Evolutionary conservation across 2,113 vertebrate species (phyloP).

Genomic region (Lepisosteus oculatus): DNA sequence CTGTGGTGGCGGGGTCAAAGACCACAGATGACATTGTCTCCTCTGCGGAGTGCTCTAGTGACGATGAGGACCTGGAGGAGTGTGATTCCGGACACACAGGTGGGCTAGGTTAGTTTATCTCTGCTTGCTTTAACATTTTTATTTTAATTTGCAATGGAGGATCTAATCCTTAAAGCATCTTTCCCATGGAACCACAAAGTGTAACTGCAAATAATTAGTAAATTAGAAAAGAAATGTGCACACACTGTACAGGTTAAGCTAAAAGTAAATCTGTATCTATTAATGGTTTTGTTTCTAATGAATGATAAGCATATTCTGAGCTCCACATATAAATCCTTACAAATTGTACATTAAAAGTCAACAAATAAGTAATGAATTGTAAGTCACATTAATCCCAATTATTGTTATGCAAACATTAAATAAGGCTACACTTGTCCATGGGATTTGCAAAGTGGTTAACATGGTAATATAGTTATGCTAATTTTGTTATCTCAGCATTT

Average conservation of each 20-base stretch:
- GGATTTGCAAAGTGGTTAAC: conserved; percentile 77
- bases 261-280: not conserved
- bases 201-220: conserved; percentile 54
- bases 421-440: conserved; percentile 75
- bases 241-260: conserved; percentile 19
- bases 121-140: conserved; percentile 80
- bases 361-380: conserved; percentile 17
- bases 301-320: conserved; percentile 4
- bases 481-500: conserved; percentile 78
- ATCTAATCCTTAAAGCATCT: conserved; percentile 79
- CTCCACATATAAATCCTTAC: conserved; percentile 15
- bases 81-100: conserved; percentile 94
- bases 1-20: conserved; percentile 48
- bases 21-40: conserved; percentile 95
- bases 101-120: conserved; percentile 93
- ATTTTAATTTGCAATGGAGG: conserved; percentile 82
- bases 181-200: conserved; percentile 82
- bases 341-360: conserved; percentile 18
- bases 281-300: too few species aligned
- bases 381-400: conserved; percentile 31
- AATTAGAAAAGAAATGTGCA: not conserved
- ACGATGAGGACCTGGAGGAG: conserved; percentile 96
- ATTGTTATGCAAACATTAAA: conserved; percentile 24
- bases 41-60: conserved; percentile 95
- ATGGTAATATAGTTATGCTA: conserved; percentile 77